Evolutionary conservation across 2,888 invertebrate genomes (phyloP).

Genomic region (Teleogryllus oceanicus): DNA sequence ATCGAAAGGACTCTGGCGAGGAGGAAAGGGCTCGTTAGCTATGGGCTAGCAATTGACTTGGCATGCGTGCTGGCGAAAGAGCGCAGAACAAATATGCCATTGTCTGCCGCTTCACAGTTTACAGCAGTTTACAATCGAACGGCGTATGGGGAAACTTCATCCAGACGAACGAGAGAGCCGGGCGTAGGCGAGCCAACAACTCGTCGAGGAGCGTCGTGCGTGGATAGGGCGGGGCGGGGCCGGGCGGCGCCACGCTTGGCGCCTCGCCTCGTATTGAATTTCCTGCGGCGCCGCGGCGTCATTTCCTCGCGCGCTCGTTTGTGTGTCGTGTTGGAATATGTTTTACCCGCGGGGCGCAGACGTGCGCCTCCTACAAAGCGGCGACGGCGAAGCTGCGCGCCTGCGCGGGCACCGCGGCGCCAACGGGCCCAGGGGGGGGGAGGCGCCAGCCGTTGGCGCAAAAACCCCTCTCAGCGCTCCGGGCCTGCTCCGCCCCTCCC

Average conservation of each 20-base stretch:
- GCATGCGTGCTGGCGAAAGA: too few species aligned
- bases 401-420: background rate
- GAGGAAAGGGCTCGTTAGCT: too few species aligned
- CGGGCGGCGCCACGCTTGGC: background rate
- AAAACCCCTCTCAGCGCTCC: background rate
- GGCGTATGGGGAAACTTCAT: too few species aligned
- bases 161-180: background rate
- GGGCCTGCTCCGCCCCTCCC: background rate
- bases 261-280: conserved; percentile 18
- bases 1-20: too few species aligned
- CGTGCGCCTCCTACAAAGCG: background rate
- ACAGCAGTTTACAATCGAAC: too few species aligned
- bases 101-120: too few species aligned
- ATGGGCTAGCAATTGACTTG: too few species aligned
- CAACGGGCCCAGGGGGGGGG: background rate
- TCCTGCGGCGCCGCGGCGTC: conserved; percentile 1
- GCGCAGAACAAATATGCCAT: too few species aligned
- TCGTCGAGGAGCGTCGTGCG: background rate
- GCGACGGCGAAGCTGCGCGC: background rate
- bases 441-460: background rate
- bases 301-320: conserved; percentile 9
- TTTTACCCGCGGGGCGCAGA: conserved; percentile 18
- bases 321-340: conserved; percentile 18
- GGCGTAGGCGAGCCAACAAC: background rate
- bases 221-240: background rate